Evolutionary conservation across 2,888 invertebrate genomes (phyloP).

Genomic region (Portevinia maculata): DNA sequence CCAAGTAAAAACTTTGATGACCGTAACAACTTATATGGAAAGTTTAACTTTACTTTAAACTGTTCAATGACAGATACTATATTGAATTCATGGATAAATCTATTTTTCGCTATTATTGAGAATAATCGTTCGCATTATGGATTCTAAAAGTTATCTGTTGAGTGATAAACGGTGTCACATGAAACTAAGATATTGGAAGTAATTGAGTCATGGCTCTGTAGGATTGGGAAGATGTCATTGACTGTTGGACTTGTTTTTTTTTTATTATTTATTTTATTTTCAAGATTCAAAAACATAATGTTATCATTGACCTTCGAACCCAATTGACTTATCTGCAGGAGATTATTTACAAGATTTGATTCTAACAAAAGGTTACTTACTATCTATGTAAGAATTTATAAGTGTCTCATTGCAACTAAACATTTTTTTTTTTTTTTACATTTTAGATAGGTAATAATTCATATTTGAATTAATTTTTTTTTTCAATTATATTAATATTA

Average conservation of each 20-base stretch:
- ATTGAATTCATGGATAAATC: background rate
- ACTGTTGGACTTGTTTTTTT: background rate
- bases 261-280: no score
- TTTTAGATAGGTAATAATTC: no score
- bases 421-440: no score
- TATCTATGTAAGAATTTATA: no score
- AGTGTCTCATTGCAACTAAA: no score
- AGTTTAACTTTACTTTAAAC: constrained; percentile 9
- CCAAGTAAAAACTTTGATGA: constrained; percentile 40
- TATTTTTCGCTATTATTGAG: background rate
- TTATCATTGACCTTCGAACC: no score
- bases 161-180: constrained; percentile 21
- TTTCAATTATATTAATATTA: no score
- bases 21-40: background rate
- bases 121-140: constrained; percentile 12
- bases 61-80: background rate
- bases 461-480: no score
- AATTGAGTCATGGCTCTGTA: background rate
- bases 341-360: no score
- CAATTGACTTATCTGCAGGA: no score
- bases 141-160: constrained; percentile 17
- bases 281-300: no score
- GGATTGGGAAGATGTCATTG: background rate
- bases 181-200: background rate
- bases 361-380: no score